Base-by-base conservation (phyloP, 2,113 vertebrate genomes). In the Plecturocebus donacophilus region DNA sequence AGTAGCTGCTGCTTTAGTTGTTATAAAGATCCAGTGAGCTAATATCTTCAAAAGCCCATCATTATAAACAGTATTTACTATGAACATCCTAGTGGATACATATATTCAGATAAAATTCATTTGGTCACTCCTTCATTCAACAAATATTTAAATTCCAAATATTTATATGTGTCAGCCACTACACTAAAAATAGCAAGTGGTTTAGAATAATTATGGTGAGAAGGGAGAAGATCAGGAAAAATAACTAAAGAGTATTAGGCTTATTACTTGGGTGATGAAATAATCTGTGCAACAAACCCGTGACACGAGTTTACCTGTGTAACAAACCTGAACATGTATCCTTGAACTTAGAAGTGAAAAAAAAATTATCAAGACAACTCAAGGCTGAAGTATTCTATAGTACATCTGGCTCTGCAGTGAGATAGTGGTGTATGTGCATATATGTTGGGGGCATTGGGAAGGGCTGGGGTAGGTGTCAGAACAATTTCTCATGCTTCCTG, bases 121-220 rank as follows among this genome's bases (percentile, higher is more conserved):
- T 90, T n/a, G 49, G 42, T 38, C 21, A 21, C 45, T 54, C 3
- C 45, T 73, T 58, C 8, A 91, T 61, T n/a, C 64, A 87, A 70
- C 2, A 40, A 73, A 56, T 81, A 89, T 90, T 91, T 86, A 75
- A 95, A 91, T 70, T 47, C 38, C 40, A 90, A 75, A 42, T 68
- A 88, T 64, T 75, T 83, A 70, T 27, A 93, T 27, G 8, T 64
- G 10, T 8, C 9, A 52, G 70, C 10, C 16, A 75, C 40, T 49
- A 27, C 58, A 35, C 70, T 94, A 92, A 98, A 95, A 80, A 23
- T 49, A 81, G 40, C 38, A 77, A 80, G 45, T n/a, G 7, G 90
- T 84, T 94, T 66, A 79, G 90, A 49, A 66, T 40, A 71, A 79
- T 86, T 30, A 14, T 64, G 30, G 12, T 27, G 61, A 64, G 27